These are phyloP conservation scores for Discoglossus pictus DNA, from an alignment of 2,797 vertebrate species.

Conservation along the genomic window DNA sequence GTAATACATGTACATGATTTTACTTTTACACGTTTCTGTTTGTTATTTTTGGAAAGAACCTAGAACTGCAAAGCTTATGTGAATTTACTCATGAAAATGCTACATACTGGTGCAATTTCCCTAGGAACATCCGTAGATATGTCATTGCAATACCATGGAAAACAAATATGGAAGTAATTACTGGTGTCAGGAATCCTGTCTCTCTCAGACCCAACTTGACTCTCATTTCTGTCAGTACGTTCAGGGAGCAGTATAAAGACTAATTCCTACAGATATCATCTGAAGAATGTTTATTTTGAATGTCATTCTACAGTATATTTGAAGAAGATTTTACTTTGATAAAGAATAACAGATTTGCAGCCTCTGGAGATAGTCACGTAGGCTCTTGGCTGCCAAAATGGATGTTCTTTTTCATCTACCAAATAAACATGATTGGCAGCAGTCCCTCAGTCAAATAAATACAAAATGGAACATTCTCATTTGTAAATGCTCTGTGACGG, in stretches of 20 bases:
- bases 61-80: too few species aligned
- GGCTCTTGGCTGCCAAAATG: not conserved
- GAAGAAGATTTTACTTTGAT: slow-evolving; percentile 19
- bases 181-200: not conserved
- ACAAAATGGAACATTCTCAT: too few species aligned
- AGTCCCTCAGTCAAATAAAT: too few species aligned
- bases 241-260: slow-evolving; percentile 28
- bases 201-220: not conserved
- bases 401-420: not conserved
- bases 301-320: slow-evolving; percentile 5
- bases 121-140: too few species aligned
- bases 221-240: not conserved
- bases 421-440: slow-evolving; percentile 34
- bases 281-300: slow-evolving; percentile 26
- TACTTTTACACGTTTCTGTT: too few species aligned
- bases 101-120: too few species aligned
- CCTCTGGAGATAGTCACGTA: not conserved
- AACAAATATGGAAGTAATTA: slow-evolving; percentile 25
- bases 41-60: too few species aligned
- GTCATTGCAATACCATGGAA: too few species aligned
- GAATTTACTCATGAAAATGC: too few species aligned
- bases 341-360: not conserved
- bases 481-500: too few species aligned
- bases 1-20: too few species aligned
- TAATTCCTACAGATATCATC: slow-evolving; percentile 6